phyloP scores from a whole-genome alignment of 2,888 invertebrate genomes.

The Gastracanthus pulcherrimus region DNA sequence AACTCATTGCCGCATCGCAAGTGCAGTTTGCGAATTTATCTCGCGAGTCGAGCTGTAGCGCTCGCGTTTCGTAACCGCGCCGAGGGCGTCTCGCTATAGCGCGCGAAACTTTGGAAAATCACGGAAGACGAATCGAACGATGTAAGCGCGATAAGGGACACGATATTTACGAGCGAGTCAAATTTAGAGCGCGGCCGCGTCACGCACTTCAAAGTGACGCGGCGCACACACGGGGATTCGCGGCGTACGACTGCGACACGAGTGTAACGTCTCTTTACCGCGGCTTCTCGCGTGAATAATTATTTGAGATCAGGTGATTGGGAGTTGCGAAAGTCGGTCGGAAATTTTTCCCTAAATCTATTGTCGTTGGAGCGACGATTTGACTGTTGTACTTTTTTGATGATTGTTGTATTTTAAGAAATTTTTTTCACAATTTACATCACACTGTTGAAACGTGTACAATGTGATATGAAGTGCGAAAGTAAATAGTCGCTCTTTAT shows the following conservation, averaged over 20 bases:
- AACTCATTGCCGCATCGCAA: background rate
- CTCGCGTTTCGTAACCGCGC: background rate
- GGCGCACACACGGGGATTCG: background rate
- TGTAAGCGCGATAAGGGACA: constrained; percentile 37
- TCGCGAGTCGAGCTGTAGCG: background rate
- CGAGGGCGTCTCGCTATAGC: background rate
- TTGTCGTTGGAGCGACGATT: no score
- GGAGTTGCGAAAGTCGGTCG: no score
- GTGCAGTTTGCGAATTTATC: background rate
- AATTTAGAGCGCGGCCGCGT: constrained; percentile 21
- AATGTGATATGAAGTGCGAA: no score
- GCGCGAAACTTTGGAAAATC: constrained; percentile 46
- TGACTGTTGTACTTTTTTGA: no score
- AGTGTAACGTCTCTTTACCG: background rate
- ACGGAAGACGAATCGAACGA: constrained; percentile 33
- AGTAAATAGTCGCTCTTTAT: no score
- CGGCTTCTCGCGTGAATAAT: no score
- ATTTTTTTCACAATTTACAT: no score
- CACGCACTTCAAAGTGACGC: background rate
- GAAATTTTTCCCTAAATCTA: no score
- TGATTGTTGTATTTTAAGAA: no score
- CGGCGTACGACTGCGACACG: background rate
- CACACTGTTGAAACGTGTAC: no score
- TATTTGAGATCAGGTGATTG: no score
- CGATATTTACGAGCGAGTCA: constrained; percentile 34